phyloP scores from a whole-genome alignment of 1,140 invertebrate genomes.

The Zophobas atratus region DNA sequence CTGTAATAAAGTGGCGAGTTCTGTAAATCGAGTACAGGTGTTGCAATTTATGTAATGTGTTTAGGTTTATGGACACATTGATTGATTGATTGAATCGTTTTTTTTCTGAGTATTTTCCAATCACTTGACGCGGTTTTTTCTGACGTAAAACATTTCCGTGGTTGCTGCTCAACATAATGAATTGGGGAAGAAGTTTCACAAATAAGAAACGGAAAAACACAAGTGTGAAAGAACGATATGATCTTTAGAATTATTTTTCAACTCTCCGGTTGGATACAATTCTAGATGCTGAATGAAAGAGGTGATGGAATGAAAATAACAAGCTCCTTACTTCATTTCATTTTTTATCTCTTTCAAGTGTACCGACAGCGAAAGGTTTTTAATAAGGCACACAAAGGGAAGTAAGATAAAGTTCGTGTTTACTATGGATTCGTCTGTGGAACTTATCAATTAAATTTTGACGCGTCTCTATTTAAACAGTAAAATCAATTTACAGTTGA shows the following conservation, averaged over 20 bases:
- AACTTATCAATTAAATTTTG: background rate
- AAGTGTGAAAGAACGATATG: background rate
- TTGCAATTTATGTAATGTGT: background rate
- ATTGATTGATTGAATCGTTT: conserved; percentile 6
- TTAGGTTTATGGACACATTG: conserved; percentile 4
- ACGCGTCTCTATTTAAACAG: background rate
- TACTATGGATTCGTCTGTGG: background rate
- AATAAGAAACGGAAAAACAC: background rate
- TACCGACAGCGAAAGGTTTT: background rate
- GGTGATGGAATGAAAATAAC: conserved; percentile 5
- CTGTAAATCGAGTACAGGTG: background rate
- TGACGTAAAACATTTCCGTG: background rate
- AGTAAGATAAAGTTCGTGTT: background rate
- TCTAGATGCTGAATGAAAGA: background rate
- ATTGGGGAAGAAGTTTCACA: background rate
- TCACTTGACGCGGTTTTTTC: background rate
- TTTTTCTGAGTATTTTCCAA: background rate
- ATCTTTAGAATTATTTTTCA: conserved; percentile 3
- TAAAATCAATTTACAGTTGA: background rate
- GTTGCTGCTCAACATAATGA: conserved; percentile 5
- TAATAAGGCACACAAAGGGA: background rate
- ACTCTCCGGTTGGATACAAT: background rate
- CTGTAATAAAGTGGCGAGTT: background rate
- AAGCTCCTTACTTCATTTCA: conserved; percentile 6
- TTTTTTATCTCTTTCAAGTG: conserved; percentile 1